Conservation (phyloP, 2,113 vertebrate genomes). For the Coreoperca whiteheadi region DNA sequence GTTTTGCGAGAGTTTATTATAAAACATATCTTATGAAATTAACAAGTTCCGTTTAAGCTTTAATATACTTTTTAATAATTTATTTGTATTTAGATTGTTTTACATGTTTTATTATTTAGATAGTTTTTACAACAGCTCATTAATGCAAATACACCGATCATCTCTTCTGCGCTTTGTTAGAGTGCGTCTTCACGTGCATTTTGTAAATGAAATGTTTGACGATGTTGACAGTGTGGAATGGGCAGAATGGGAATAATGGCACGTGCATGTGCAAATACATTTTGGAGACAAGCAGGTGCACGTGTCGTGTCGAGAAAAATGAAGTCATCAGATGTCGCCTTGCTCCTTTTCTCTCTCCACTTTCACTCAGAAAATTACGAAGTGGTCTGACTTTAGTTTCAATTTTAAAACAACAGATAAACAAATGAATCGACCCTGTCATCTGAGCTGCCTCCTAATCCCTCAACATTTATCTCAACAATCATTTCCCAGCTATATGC, state of each 20-base stretch:
- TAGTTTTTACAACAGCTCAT: background rate
- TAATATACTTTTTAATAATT: background rate
- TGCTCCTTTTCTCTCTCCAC: background rate
- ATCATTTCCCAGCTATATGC: slow-evolving; percentile 7
- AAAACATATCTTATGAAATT: background rate
- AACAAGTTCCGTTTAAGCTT: background rate
- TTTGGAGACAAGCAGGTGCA: slow-evolving; percentile 61
- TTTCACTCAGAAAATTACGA: background rate
- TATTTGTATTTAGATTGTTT: background rate
- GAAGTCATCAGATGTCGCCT: background rate
- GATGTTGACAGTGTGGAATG: background rate
- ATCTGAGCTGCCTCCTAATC: slow-evolving; percentile 41
- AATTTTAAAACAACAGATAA: slow-evolving; percentile 42
- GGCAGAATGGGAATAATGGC: slow-evolving; percentile 19
- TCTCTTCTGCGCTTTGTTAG: background rate
- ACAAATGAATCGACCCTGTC: slow-evolving; percentile 39
- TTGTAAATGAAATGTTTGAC: background rate
- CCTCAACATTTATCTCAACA: slow-evolving; percentile 9
- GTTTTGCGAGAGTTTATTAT: background rate
- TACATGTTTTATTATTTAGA: background rate
- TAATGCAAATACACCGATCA: background rate
- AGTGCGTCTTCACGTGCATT: background rate
- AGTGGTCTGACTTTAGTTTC: background rate
- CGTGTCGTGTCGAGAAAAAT: slow-evolving; percentile 32
- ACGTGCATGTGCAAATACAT: slow-evolving; percentile 11